These are phyloP conservation scores for Coelinius sp. DNA, from an alignment of 2,888 invertebrate species.

Conservation along the genomic window DNA sequence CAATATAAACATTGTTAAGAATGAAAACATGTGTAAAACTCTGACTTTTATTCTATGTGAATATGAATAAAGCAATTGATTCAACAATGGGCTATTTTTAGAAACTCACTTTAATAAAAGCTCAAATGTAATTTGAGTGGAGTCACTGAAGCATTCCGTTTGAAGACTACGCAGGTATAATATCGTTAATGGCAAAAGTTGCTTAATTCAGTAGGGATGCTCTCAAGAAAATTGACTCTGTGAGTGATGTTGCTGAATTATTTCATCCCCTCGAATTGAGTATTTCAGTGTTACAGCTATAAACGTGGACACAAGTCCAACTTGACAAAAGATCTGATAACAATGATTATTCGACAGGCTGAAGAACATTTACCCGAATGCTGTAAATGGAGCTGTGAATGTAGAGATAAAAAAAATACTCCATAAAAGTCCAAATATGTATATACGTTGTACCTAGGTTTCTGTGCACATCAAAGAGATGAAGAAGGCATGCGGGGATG, in stretches of 20 bases:
- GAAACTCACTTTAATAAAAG: not conserved
- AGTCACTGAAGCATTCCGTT: slow-evolving; percentile 19
- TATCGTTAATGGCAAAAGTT: slow-evolving; percentile 17
- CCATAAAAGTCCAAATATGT: slow-evolving; percentile 8
- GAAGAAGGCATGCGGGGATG: not conserved
- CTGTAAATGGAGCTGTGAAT: not conserved
- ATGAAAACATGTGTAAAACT: no score
- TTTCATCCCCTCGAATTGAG: slow-evolving; percentile 21
- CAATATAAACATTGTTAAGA: no score
- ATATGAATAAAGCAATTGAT: no score
- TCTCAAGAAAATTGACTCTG: slow-evolving; percentile 33
- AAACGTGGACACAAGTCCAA: not conserved
- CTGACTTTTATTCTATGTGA: no score
- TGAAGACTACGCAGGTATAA: slow-evolving; percentile 18
- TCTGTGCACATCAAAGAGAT: slow-evolving; percentile 22
- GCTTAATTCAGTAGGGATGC: slow-evolving; percentile 19
- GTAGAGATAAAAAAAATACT: not conserved
- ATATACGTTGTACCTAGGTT: not conserved
- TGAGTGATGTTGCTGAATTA: not conserved
- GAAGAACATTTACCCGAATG: not conserved
- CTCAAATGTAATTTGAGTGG: not conserved
- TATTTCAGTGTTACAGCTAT: not conserved
- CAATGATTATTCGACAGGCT: not conserved
- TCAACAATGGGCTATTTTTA: not conserved
- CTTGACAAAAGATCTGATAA: not conserved